Evolutionary conservation across 2,113 vertebrate species (phyloP).

Genomic region (Carassius carassius): DNA sequence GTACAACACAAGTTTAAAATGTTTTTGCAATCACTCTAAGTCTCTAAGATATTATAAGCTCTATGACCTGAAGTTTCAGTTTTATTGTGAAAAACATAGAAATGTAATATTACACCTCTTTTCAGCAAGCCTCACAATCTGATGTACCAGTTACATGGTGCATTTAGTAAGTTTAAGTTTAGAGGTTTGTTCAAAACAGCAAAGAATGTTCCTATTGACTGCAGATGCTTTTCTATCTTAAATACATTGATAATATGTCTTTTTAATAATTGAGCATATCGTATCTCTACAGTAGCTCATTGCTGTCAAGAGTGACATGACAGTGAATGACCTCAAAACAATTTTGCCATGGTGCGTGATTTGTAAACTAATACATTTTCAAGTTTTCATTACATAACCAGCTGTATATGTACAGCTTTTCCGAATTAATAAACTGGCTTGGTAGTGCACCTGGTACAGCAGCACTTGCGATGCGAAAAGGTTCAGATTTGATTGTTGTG

Average conservation of each 20-base stretch:
- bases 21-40: background rate
- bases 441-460: background rate
- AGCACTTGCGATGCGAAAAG: too few species aligned
- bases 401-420: background rate
- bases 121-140: background rate
- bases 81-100: background rate
- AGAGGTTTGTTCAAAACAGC: background rate
- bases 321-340: constrained; percentile 4
- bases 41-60: background rate
- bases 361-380: background rate
- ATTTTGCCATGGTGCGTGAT: background rate
- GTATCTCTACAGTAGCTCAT: constrained; percentile 11
- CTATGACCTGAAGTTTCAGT: background rate
- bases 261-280: constrained; percentile 35
- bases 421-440: background rate
- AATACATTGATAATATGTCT: constrained; percentile 6
- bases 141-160: background rate
- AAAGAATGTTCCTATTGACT: background rate
- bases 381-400: background rate
- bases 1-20: constrained; percentile 7
- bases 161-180: background rate
- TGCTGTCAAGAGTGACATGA: constrained; percentile 21
- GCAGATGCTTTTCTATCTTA: background rate
- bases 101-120: background rate
- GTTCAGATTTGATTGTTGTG: too few species aligned